Conservation (phyloP, 2,888 invertebrate species). For the Caenorhabditis doughertyi region DNA sequence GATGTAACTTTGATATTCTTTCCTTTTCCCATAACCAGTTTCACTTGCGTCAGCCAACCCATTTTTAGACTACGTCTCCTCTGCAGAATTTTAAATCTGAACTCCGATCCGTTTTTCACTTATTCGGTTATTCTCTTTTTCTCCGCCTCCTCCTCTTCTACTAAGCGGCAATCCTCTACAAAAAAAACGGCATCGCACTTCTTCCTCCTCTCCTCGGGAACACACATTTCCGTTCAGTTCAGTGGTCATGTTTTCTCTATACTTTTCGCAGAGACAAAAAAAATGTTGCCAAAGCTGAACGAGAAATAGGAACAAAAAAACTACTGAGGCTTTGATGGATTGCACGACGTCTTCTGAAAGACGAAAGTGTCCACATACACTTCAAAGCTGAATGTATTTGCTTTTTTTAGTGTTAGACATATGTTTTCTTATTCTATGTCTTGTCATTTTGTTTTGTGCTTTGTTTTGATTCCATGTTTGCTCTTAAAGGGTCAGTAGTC, state of each 20-base stretch:
- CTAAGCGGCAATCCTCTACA: background rate
- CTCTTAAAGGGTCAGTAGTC: slow-evolving; percentile 26
- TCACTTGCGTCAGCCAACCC: background rate
- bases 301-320: slow-evolving; percentile 31
- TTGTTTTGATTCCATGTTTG: slow-evolving; percentile 16
- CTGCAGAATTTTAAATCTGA: slow-evolving; percentile 17
- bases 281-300: slow-evolving; percentile 48
- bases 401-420: slow-evolving; percentile 29
- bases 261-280: slow-evolving; percentile 20
- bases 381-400: slow-evolving; percentile 26
- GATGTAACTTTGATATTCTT: background rate
- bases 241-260: slow-evolving; percentile 17
- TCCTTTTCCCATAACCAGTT: slow-evolving; percentile 13
- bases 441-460: slow-evolving; percentile 31
- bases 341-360: slow-evolving; percentile 18
- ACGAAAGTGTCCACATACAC: slow-evolving; percentile 29
- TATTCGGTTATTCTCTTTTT: slow-evolving; percentile 10
- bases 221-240: slow-evolving; percentile 23
- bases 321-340: slow-evolving; percentile 39
- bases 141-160: background rate
- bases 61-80: no score
- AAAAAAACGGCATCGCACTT: slow-evolving; percentile 15
- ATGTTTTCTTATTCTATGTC: slow-evolving; percentile 27
- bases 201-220: background rate
- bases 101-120: slow-evolving; percentile 16